These are phyloP conservation scores for Hartigia nigra DNA, from an alignment of 2,888 invertebrate species.

Conservation along the genomic window DNA sequence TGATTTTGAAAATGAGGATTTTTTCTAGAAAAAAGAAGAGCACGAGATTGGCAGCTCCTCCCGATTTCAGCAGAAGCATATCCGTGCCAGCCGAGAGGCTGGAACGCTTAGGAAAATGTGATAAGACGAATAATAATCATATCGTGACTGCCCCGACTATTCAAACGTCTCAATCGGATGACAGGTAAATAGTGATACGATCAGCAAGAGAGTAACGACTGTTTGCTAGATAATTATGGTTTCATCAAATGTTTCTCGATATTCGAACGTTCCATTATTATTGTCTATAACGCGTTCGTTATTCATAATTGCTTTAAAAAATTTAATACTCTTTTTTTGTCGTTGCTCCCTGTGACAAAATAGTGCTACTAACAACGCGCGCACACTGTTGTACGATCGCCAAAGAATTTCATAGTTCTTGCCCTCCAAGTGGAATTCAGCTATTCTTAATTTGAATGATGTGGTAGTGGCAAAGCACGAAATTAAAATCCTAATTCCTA, in stretches of 20 bases:
- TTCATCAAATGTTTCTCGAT: background rate
- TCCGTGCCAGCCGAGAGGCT: slow-evolving; percentile 87
- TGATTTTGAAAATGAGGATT: slow-evolving; percentile 3
- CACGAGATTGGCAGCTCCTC: slow-evolving; percentile 71
- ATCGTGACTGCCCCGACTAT: slow-evolving; percentile 51
- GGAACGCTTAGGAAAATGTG: slow-evolving; percentile 55
- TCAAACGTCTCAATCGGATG: slow-evolving; percentile 65
- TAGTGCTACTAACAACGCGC: background rate
- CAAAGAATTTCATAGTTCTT: slow-evolving; percentile 8
- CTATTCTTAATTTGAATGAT: background rate
- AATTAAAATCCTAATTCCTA: background rate
- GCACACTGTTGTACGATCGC: background rate
- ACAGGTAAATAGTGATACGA: slow-evolving; percentile 59
- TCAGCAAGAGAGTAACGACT: background rate
- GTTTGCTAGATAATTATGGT: background rate
- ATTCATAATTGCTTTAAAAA: background rate
- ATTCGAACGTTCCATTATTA: background rate
- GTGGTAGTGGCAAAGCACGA: background rate
- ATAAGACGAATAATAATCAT: slow-evolving; percentile 58
- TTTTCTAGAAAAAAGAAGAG: slow-evolving; percentile 78
- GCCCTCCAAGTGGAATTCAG: slow-evolving; percentile 13
- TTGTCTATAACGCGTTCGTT: background rate
- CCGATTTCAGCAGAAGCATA: slow-evolving; percentile 87
- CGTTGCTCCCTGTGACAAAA: background rate
- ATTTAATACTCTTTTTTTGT: background rate